Base-by-base conservation (phyloP, 1,140 invertebrate genomes). In the Drosophila chauvacae region DNA sequence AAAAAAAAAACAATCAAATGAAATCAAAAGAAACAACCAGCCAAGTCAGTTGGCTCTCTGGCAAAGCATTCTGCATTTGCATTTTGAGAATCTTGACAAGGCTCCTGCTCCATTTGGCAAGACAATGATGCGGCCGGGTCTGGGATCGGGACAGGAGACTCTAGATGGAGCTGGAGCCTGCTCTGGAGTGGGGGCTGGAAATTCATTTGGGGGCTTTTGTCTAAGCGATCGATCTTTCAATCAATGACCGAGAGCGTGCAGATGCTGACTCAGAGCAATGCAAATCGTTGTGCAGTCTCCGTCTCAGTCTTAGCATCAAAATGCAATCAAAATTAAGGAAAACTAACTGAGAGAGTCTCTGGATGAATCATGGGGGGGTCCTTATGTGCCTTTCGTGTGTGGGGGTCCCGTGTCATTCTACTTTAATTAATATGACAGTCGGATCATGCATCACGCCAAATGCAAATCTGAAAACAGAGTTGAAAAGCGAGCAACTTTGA, bases 271-370 rank as follows among this genome's bases (percentile, higher is more conserved):
- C 63, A 77, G 69, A 78, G 66, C 44, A 56, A 87, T 88, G 84
- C 76, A 87, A 85, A 86, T 90, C 81, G 70, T 61, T 41, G 18
- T 30, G 35, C 1, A 16, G 64, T 18, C 16, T 50, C 33, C 10
- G 33, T 11, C 14, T 48, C 4, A 16, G 23, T 50, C 48, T 70
- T 51, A 88, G 83, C 90, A 90, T 86, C 90, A 90, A 91, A 91
- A 91, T 90, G 80, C 84, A 91, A 91, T 91, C 90, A 91, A 91
- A 91, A 91, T 91, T 91, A 91, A 88, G 71, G 51, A 80, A 80
- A 78, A 60, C 51, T 37, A 45, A 41, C 64, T 14, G 39, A 30
- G 23, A 57, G 35, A 7, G 6, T 35, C 2, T 9, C 7, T 13
- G 30, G 78, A 87, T 88, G 83, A 87, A 80, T 87, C 84, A 87